Conservation (phyloP, 2,113 vertebrate species). For the Caranx ignobilis region DNA sequence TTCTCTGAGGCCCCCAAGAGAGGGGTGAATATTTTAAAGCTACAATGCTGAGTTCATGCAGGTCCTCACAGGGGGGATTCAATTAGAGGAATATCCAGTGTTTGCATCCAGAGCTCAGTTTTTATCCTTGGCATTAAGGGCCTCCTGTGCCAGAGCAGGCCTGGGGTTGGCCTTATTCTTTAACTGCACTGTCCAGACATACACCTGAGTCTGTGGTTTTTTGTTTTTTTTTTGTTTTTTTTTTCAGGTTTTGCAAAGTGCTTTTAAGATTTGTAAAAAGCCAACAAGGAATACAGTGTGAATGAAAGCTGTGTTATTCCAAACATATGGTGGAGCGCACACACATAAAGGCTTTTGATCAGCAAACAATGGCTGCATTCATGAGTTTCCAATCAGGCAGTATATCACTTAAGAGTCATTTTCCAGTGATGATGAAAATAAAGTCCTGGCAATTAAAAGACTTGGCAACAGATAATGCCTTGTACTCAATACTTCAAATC, state of each 20-base stretch:
- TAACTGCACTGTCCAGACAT: background rate
- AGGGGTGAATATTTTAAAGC: conserved; percentile 42
- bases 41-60: conserved; percentile 22
- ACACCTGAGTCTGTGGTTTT: background rate
- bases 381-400: no score
- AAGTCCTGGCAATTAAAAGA: background rate
- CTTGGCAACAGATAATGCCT: background rate
- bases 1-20: conserved; percentile 21
- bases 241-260: background rate
- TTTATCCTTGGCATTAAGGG: conserved; percentile 30
- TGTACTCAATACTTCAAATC: background rate
- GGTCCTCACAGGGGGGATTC: conserved; percentile 15
- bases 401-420: no score
- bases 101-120: conserved; percentile 22
- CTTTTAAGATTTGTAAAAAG: background rate
- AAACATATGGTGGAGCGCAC: background rate
- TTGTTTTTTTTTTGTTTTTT: background rate
- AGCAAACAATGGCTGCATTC: background rate
- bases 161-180: background rate
- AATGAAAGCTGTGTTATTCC: background rate
- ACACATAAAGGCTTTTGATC: background rate
- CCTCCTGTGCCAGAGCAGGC: background rate
- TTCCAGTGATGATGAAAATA: background rate
- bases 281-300: background rate
- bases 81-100: conserved; percentile 21